Base-by-base conservation (phyloP, 92 coral and sea anemone genomes). In the Zoanthus sociatus region DNA sequence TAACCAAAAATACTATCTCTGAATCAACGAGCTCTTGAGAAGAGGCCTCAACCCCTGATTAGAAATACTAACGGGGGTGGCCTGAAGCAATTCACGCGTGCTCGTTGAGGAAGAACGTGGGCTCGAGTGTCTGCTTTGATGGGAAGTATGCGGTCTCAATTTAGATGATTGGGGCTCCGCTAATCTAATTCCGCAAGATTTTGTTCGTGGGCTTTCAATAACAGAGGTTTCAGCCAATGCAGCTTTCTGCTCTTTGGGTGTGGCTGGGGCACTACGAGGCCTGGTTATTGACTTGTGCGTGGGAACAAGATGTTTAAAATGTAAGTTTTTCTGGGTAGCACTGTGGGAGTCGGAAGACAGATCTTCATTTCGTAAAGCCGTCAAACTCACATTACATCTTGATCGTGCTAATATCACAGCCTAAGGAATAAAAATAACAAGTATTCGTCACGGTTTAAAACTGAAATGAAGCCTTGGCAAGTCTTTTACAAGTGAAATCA, bases 351-450 rank as follows among this genome's bases (percentile, higher is more conserved):
- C 55, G 14, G 83, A 77, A 9, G 82, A 71, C 50, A 79, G 78
- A 48, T 50, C 77, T 71, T 90, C 94, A 71, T 76, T 88, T 90
- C 98, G 84, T 20, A 92, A 92, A 0, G 95, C 98, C 44, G 95
- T 93, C 21, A 94, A 90, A 69, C 98, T 94, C 71, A 94, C 95
- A 83, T 90, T 93, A 15, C 90, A 87, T 79, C 93, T 87, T 63
- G 98, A 69, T 45, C 98, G 90, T 50, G 98, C 94, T 63, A 90
- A 77, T 61, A 94, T 94, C 48, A 94, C 90, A 61, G 98, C 93
- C 93, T 93, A 51, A 71, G 42, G 67, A 47, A 44, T 63, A 17
- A 17, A 63, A 63, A 63, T 7, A 18, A 46, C 6, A 42, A 9
- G 47, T 26, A 74, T 15, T 13, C 37, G 9, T 10, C 33, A 74